Evolutionary conservation across 2,113 vertebrate genomes (phyloP), one percentile per base, ranked within the genome.

Genomic region (Sylvietta virens): DNA sequence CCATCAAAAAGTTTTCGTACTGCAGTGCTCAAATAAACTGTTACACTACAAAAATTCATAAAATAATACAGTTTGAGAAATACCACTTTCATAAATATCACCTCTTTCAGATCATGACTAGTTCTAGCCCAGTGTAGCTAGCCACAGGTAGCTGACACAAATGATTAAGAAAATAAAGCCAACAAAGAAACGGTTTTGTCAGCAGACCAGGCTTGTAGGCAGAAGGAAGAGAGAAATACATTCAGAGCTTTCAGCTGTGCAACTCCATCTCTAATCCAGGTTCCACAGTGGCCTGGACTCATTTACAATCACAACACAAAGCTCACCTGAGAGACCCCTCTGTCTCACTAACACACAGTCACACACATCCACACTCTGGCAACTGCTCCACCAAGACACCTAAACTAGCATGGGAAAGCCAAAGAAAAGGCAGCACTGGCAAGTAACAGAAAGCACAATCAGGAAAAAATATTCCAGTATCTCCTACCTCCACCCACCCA

Each of bases 281-380:
- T 31, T 79, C 53, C 44, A 35, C 1, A 3, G 10, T 20, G 48
- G n/a, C 65, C 60, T 58, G 19, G 28, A 64, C 33, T 80, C 64
- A 57, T 26, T n/a, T 37, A 45, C 20, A 50, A 16, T 5, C 42
- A 47, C 14, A 35, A 50, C 11, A n/a, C 21, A 35, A 37, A 4
- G 3, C 51, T 67, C 39, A 64, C 37, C 19, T 50, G 44, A 74
- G 40, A 45, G 27, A 50, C 5, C 26, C 8, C 37, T 40, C 22
- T 50, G 47, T 40, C 48, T 81, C 85, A 31, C 45, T n/a, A 54
- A 44, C 50, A 72, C 9, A 57, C 10, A 65, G 9, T 30, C 40
- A 81, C 62, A 64, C 26, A 7, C 0, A 1, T 0, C 1, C 56
- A 40, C 3, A 8, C 45, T 39, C 42, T 10, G 24, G 39, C 58